Evolutionary conservation across 2,888 invertebrate genomes (phyloP).

Genomic region (Lacanobia oleracea): DNA sequence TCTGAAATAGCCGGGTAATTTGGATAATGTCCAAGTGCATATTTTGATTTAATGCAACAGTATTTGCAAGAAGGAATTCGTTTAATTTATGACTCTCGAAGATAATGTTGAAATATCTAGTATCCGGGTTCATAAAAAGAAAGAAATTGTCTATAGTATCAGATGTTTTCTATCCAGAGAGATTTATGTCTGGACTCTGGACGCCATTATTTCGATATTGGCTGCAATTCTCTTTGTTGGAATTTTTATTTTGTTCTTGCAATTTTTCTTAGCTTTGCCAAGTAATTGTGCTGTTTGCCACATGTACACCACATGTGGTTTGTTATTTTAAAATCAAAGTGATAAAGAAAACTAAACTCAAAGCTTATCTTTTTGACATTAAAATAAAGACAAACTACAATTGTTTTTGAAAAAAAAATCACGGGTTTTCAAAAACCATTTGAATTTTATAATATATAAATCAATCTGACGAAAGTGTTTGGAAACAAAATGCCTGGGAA

Average conservation of each 20-base stretch:
- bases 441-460: too few relatives aligned
- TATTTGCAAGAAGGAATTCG: slow-evolving; percentile 13
- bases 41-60: slow-evolving; percentile 60
- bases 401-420: too few relatives aligned
- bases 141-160: slow-evolving; percentile 7
- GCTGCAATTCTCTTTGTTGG: slow-evolving; percentile 21
- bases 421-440: too few relatives aligned
- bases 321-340: too few relatives aligned
- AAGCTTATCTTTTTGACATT: too few relatives aligned
- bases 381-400: too few relatives aligned
- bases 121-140: not conserved
- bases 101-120: slow-evolving; percentile 7
- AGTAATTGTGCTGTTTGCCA: not conserved
- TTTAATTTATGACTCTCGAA: slow-evolving; percentile 28
- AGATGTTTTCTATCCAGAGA: slow-evolving; percentile 30
- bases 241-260: slow-evolving; percentile 26
- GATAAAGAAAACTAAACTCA: too few relatives aligned
- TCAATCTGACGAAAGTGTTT: too few relatives aligned
- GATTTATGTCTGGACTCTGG: slow-evolving; percentile 23
- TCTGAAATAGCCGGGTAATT: slow-evolving; percentile 68
- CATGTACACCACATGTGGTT: too few relatives aligned
- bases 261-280: slow-evolving; percentile 6
- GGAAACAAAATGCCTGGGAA: too few relatives aligned
- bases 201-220: slow-evolving; percentile 35
- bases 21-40: slow-evolving; percentile 73